phyloP scores from a whole-genome alignment of 2,113 vertebrate species.

The Corythaixoides concolor region DNA sequence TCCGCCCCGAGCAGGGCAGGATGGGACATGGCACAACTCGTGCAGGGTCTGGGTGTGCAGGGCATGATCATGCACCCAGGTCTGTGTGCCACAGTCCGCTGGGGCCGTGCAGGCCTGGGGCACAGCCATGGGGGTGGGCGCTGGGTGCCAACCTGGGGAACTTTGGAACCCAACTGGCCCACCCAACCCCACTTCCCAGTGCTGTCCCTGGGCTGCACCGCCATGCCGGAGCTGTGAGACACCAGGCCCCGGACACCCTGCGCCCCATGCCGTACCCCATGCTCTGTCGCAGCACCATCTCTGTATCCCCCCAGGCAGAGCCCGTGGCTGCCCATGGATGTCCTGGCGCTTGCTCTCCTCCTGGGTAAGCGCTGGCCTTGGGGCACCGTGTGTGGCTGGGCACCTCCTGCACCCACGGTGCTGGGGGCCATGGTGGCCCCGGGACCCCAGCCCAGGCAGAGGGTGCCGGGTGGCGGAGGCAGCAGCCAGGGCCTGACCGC shows the following conservation, averaged over 20 bases:
- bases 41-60: background rate
- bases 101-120: background rate
- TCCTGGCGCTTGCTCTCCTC: background rate
- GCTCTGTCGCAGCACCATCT: rapidly evolving
- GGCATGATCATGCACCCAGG: rapidly evolving
- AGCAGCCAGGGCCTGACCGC: background rate
- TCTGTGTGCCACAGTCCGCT: background rate
- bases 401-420: rapidly evolving
- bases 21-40: background rate
- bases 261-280: rapidly evolving
- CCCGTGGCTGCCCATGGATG: background rate
- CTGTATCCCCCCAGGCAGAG: background rate
- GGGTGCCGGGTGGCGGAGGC: background rate
- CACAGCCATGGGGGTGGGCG: rapidly evolving
- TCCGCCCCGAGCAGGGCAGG: rapidly evolving
- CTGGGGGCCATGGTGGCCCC: background rate
- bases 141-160: rapidly evolving
- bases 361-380: constrained; percentile 23
- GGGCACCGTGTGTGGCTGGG: rapidly evolving
- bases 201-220: background rate
- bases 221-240: background rate
- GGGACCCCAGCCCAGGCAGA: background rate
- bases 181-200: rapidly evolving
- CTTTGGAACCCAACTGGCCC: background rate
- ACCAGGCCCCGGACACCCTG: rapidly evolving